These are phyloP conservation scores for Ceratitis capitata DNA, from an alignment of 1,140 invertebrate species.

Conservation along the genomic window DNA sequence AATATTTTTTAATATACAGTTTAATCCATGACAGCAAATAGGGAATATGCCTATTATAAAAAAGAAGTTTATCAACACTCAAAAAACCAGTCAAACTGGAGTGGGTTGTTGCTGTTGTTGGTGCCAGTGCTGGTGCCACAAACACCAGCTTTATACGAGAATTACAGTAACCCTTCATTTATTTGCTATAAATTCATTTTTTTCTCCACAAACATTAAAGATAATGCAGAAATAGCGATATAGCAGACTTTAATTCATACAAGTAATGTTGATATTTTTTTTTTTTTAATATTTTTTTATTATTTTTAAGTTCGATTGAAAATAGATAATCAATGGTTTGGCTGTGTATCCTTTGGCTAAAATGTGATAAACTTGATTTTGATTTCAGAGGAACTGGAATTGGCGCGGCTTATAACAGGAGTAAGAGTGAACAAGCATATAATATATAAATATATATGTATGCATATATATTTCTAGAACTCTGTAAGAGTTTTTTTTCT, in stretches of 20 bases:
- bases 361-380: background rate
- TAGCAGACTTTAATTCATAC: background rate
- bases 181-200: background rate
- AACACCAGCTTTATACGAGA: background rate
- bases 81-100: conserved; percentile 4
- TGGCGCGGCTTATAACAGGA: background rate
- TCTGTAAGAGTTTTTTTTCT: background rate
- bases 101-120: background rate
- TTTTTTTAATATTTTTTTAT: background rate
- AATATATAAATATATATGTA: background rate
- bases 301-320: background rate
- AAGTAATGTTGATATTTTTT: background rate
- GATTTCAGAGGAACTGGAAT: background rate
- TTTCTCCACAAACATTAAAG: background rate
- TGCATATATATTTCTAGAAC: background rate
- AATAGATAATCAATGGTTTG: background rate
- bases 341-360: background rate
- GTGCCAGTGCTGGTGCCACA: background rate
- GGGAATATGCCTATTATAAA: background rate
- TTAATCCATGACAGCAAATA: background rate
- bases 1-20: background rate
- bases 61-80: background rate
- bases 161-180: background rate
- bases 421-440: background rate
- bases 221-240: background rate